These are phyloP conservation scores for Luffia ferchaultella DNA, from an alignment of 2,888 invertebrate species.

Conservation along the genomic window DNA sequence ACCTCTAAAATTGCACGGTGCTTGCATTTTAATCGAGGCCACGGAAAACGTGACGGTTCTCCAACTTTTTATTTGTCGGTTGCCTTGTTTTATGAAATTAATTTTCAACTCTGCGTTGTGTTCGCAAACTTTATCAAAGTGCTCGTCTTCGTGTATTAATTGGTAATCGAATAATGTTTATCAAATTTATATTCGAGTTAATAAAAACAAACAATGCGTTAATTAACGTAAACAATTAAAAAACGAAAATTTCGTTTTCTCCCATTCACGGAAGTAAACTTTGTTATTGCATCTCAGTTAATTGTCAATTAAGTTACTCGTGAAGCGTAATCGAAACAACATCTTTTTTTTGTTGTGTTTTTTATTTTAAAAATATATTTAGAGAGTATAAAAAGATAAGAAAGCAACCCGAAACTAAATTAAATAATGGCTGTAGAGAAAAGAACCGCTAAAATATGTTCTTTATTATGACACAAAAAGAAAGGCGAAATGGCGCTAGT, in stretches of 20 bases:
- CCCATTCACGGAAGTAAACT: too few species aligned
- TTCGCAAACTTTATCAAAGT: too few species aligned
- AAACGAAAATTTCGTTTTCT: too few species aligned
- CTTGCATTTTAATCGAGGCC: background rate
- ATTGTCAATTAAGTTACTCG: background rate
- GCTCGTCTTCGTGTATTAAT: too few species aligned
- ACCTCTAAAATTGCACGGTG: background rate
- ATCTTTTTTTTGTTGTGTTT: background rate
- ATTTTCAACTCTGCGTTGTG: too few species aligned
- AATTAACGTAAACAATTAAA: too few species aligned
- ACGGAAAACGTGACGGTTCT: background rate
- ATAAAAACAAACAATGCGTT: too few species aligned
- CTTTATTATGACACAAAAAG: background rate
- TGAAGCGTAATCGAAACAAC: background rate
- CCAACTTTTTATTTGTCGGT: too few species aligned
- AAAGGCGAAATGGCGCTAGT: background rate
- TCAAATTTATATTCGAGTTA: too few species aligned
- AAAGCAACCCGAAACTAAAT: background rate
- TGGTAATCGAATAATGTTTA: too few species aligned
- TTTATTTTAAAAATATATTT: background rate
- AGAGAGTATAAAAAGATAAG: background rate
- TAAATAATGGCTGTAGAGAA: background rate
- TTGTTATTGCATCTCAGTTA: background rate
- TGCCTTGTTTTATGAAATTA: background rate
- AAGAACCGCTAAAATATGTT: background rate